These are phyloP conservation scores for Trissolcus basalis DNA, from an alignment of 1,140 invertebrate genomes.

Conservation along the genomic window DNA sequence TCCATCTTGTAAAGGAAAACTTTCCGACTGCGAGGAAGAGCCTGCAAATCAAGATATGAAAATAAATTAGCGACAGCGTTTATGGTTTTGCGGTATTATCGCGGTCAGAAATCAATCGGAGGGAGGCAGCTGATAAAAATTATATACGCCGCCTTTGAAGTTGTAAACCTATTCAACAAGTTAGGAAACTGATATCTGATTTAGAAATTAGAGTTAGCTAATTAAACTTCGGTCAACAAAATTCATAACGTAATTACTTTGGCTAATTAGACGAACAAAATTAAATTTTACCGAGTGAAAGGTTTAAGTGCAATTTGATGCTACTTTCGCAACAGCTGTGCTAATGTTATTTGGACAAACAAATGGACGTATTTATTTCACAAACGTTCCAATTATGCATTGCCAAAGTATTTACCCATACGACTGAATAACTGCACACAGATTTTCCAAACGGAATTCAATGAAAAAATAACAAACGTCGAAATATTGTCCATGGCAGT, in stretches of 20 bases:
- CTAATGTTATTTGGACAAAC: background rate
- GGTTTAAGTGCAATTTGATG: conserved; percentile 20
- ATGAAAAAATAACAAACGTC: background rate
- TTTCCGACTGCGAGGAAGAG: too few relatives aligned
- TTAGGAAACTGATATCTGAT: conserved; percentile 29
- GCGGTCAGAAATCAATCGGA: too few relatives aligned
- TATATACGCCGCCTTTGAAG: background rate
- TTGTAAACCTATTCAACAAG: conserved; percentile 18
- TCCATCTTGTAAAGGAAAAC: background rate
- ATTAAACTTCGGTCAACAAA: conserved; percentile 42
- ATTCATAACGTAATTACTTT: conserved; percentile 36
- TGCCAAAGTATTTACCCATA: too few relatives aligned
- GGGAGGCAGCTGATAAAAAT: background rate
- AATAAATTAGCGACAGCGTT: too few relatives aligned
- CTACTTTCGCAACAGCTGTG: background rate
- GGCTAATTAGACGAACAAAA: conserved; percentile 21
- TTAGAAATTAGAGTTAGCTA: conserved; percentile 34
- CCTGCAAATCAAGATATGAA: too few relatives aligned
- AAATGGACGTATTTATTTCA: too few relatives aligned
- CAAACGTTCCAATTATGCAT: too few relatives aligned
- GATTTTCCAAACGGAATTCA: background rate
- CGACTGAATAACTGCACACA: too few relatives aligned
- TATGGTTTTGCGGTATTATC: too few relatives aligned
- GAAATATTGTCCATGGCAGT: background rate
- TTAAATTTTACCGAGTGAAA: conserved; percentile 9